phyloP scores from a whole-genome alignment of 2,113 vertebrate genomes.

The Bombycilla garrulus region DNA sequence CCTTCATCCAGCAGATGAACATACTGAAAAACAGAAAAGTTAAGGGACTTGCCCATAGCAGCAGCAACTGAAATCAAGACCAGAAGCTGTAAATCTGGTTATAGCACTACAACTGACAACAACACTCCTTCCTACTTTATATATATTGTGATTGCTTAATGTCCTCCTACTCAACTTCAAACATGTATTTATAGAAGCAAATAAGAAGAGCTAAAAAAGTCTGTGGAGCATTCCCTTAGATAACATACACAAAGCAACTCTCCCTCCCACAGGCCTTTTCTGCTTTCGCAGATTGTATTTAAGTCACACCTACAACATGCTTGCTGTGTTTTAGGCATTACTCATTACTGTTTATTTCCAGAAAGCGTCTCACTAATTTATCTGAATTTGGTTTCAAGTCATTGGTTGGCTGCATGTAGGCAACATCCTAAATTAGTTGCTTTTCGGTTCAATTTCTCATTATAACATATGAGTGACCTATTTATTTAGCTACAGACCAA shows the following conservation, averaged over 20 bases:
- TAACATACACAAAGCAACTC: neutral
- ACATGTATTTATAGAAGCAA: constrained; percentile 19
- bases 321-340: constrained; percentile 50
- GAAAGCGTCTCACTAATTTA: constrained; percentile 53
- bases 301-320: neutral
- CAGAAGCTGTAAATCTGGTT: neutral
- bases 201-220: neutral
- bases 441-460: constrained; percentile 35
- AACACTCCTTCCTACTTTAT: neutral
- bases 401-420: neutral
- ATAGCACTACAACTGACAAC: neutral
- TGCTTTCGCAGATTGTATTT: constrained; percentile 59
- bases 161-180: constrained; percentile 58
- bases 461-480: constrained; percentile 1
- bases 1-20: neutral
- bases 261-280: constrained; percentile 47
- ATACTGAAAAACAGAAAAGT: neutral
- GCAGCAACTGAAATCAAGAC: neutral
- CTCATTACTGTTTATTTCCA: constrained; percentile 57
- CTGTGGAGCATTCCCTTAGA: constrained; percentile 12
- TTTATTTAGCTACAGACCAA: neutral
- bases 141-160: constrained; percentile 6
- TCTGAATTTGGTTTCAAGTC: constrained; percentile 58
- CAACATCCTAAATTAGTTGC: constrained; percentile 31
- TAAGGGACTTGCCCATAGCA: constrained; percentile 21